Evolutionary conservation across 2,113 vertebrate genomes (phyloP), one percentile per base, ranked within the genome.

Genomic region (Protomyctophum bolini): DNA sequence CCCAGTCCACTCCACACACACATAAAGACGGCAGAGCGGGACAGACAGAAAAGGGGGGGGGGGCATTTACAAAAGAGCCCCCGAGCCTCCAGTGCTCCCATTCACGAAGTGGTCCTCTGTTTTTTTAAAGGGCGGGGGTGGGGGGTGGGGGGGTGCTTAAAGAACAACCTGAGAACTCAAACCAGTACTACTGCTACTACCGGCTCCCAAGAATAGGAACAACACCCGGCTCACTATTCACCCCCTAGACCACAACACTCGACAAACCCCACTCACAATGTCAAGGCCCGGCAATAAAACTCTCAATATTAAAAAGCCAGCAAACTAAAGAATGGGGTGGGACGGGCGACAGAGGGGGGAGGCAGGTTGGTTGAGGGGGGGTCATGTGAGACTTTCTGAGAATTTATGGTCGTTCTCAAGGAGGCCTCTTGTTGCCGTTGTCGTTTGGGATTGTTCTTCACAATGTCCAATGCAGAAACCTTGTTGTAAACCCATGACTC

Each of bases 211-310:
- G 46, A 63, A 14, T 49, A 33, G 8, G 47, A 63, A 63, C 61
- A 65, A 82, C 71, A 74, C 59, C 63, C 57, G 1, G 66, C 66
- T 46, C 57, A 41, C 62, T 52, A 56, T 71, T 75, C 76, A 77
- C 70, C 62, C 21, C 54, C 54, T 33, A 49, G 51, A 72, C 65
- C 68, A 62, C 14, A 63, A 68, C 78, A 64, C 75, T 75, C 74
- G 65, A 71, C 55, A 15, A 59, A 29, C 54, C 64, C 62, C 2
- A 1, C 11, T 70, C 41, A 73, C 76, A 74, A 68, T 54, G 79
- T 76, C 79, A 70, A 47, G 82, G 73, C 64, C 15, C 52, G 0
- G 56, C 75, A 78, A 76, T 88, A 85, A 88, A 86, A 77, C 73
- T 69, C 74, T 74, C n/a, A 62, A 84, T 81, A 83, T 85, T 71